Evolutionary conservation across 2,113 vertebrate species (phyloP).

Genomic region (Romanogobio albipinnatus): DNA sequence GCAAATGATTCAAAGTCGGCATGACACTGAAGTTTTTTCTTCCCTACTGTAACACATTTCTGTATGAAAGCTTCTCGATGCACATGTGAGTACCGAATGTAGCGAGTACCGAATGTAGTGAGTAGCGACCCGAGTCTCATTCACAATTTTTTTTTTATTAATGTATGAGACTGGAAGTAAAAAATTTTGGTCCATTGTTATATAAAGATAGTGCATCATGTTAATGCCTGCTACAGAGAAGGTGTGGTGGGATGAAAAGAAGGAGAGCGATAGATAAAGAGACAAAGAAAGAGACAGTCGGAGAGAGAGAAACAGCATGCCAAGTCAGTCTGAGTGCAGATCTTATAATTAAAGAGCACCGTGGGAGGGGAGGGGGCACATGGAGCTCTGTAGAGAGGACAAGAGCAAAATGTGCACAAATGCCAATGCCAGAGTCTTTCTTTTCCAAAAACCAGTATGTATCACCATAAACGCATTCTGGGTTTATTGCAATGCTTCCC

Average conservation of each 20-base stretch:
- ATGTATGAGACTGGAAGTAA: background rate
- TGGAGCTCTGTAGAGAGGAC: background rate
- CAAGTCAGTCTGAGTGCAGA: slow-evolving; percentile 64
- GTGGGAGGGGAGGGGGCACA: slow-evolving; percentile 52
- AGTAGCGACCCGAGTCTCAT: background rate
- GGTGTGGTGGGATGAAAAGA: slow-evolving; percentile 15
- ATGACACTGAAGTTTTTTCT: too few relatives aligned
- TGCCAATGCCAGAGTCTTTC: slow-evolving; percentile 40
- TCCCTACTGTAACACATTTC: too few relatives aligned
- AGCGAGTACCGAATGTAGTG: too few relatives aligned
- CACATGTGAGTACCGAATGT: background rate
- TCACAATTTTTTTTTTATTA: background rate
- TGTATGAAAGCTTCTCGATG: too few relatives aligned
- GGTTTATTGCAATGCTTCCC: slow-evolving; percentile 48
- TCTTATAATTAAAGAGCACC: slow-evolving; percentile 74
- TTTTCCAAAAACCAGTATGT: slow-evolving; percentile 42
- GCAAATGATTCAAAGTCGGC: background rate
- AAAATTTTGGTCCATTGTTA: background rate
- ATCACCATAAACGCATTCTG: slow-evolving; percentile 61
- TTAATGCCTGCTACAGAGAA: slow-evolving; percentile 4
- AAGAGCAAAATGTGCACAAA: background rate
- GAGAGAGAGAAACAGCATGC: slow-evolving; percentile 50
- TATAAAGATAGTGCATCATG: background rate
- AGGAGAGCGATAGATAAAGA: background rate
- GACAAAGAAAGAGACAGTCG: slow-evolving; percentile 27